These are phyloP conservation scores for Hypomesus transpacificus DNA, from an alignment of 2,113 vertebrate genomes.

Conservation along the genomic window DNA sequence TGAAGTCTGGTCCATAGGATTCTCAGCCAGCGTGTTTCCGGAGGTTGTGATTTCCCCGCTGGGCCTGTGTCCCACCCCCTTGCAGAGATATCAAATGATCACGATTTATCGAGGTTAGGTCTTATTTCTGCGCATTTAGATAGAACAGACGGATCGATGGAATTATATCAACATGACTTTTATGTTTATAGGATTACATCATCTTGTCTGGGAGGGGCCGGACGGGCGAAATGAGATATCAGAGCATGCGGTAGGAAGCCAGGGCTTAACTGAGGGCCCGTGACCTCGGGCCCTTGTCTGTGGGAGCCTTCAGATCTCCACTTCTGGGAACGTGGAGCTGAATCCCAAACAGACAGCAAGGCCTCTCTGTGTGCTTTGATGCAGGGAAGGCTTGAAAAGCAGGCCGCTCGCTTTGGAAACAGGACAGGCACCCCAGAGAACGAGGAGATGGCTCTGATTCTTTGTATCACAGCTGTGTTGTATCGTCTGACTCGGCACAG, in stretches of 20 bases:
- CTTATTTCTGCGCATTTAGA: no score
- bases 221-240: constrained; percentile 53
- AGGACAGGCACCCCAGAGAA: background rate
- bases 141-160: no score
- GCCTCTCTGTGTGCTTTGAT: constrained; percentile 20
- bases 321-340: constrained; percentile 47
- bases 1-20: background rate
- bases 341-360: constrained; percentile 50
- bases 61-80: background rate
- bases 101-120: background rate
- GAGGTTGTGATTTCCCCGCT: background rate
- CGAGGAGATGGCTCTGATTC: background rate
- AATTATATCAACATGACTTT: background rate
- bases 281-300: constrained; percentile 51
- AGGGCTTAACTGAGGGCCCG: constrained; percentile 34
- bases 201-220: constrained; percentile 33
- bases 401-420: constrained; percentile 12
- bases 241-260: constrained; percentile 43
- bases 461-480: background rate
- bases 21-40: background rate
- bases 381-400: constrained; percentile 20
- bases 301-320: constrained; percentile 60
- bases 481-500: background rate
- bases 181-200: constrained; percentile 38
- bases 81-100: background rate